Percentiles rank a stretch among this genome's conserved stretches.
Conservation (phyloP, 2,797 vertebrate species). For the Agapornis canus region DNA sequence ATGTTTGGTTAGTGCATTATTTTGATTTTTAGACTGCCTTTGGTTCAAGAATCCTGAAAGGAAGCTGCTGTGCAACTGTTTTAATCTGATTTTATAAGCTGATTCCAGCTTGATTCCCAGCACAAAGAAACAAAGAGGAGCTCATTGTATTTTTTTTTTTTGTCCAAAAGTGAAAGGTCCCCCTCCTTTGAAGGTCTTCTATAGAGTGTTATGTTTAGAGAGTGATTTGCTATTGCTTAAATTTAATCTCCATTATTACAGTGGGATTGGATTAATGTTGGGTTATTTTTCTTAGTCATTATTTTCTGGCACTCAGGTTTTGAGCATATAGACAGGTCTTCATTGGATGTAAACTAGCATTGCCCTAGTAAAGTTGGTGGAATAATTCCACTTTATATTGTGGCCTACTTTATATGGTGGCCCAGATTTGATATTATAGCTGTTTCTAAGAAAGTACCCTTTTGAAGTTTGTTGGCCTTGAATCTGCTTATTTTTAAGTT, state of each 20-base stretch:
- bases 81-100: slow-evolving; percentile 50
- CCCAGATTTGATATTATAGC: neutral
- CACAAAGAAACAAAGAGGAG: slow-evolving; percentile 42
- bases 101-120: slow-evolving; percentile 43
- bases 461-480: neutral
- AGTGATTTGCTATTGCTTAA: slow-evolving; percentile 54
- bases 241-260: slow-evolving; percentile 44
- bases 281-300: slow-evolving; percentile 54
- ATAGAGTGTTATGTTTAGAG: slow-evolving; percentile 33
- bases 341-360: neutral
- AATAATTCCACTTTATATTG: slow-evolving; percentile 1
- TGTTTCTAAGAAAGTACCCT: neutral
- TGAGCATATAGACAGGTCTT: slow-evolving; percentile 12
- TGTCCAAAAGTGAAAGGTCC: neutral
- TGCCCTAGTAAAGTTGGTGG: neutral
- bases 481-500: neutral
- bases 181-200: slow-evolving; percentile 17
- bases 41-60: slow-evolving; percentile 53
- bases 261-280: slow-evolving; percentile 24
- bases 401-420: neutral
- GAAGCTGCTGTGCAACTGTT: slow-evolving; percentile 51
- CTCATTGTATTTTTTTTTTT: neutral
- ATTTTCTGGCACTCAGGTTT: slow-evolving; percentile 20
- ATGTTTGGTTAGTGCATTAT: slow-evolving; percentile 35
- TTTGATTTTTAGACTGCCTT: slow-evolving; percentile 34